Conservation (phyloP, 2,888 invertebrate species). For the Periphyllus acericola region DNA sequence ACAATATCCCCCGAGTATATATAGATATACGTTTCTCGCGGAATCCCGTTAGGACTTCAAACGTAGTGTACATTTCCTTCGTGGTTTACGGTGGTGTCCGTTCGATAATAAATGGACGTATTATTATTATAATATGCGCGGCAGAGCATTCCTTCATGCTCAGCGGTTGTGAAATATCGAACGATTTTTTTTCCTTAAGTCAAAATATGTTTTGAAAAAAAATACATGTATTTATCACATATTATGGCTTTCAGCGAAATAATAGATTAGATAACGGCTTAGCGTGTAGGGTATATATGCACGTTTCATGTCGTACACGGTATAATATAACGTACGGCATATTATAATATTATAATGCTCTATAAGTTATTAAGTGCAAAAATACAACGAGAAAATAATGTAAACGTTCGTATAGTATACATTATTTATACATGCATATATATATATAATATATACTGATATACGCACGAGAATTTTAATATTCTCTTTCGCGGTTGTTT, state of each 20-base stretch:
- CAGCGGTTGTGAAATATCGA: constrained; percentile 5
- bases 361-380: not conserved
- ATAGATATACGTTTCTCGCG: not conserved
- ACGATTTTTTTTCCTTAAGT: not conserved
- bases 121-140: constrained; percentile 13
- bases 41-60: constrained; percentile 31
- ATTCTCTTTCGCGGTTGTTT: not conserved
- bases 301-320: not conserved
- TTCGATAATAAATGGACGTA: constrained; percentile 24
- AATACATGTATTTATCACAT: not conserved
- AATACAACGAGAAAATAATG: not conserved
- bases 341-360: not conserved
- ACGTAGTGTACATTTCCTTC: not conserved
- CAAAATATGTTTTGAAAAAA: constrained; percentile 1
- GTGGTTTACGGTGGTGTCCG: constrained; percentile 39
- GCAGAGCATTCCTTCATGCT: constrained; percentile 11
- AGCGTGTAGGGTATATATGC: not conserved
- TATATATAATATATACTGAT: too few relatives aligned
- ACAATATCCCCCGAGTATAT: constrained; percentile 18
- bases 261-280: not conserved
- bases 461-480: not conserved
- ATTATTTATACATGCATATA: not conserved
- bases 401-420: not conserved
- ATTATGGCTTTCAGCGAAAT: not conserved
- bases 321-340: not conserved